Conservation (phyloP, 2,113 vertebrate genomes). For the Chionomys nivalis region DNA sequence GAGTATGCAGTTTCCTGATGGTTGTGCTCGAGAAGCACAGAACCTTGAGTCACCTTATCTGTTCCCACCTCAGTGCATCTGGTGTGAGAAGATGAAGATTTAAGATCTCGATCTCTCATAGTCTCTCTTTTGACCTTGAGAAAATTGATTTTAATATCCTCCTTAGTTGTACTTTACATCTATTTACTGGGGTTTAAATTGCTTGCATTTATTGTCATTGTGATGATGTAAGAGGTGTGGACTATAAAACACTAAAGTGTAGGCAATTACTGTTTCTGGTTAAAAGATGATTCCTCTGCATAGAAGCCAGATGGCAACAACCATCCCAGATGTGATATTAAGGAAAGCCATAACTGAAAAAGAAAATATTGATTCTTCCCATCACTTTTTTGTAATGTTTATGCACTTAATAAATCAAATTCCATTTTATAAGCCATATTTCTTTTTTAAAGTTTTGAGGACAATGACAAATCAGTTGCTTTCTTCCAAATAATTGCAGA, state of each 20-base stretch:
- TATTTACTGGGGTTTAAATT: neutral
- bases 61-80: slow-evolving; percentile 48
- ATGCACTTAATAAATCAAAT: neutral
- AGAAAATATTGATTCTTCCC: neutral
- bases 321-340: slow-evolving; percentile 10
- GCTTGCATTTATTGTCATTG: neutral
- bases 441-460: slow-evolving; percentile 1
- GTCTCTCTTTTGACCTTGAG: neutral
- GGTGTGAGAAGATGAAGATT: neutral
- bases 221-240: neutral
- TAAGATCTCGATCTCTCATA: neutral
- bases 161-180: neutral
- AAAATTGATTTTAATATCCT: slow-evolving; percentile 10
- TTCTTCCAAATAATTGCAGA: slow-evolving; percentile 22
- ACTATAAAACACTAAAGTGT: neutral
- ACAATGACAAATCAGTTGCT: neutral
- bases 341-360: neutral
- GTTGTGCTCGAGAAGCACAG: slow-evolving; percentile 62
- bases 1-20: slow-evolving; percentile 68
- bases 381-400: neutral
- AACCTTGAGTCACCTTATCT: slow-evolving; percentile 67
- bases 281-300: neutral
- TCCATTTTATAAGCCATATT: neutral
- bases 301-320: neutral
- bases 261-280: neutral